phyloP scores from a whole-genome alignment of 2,113 vertebrate species.

The Camelus dromedarius region DNA sequence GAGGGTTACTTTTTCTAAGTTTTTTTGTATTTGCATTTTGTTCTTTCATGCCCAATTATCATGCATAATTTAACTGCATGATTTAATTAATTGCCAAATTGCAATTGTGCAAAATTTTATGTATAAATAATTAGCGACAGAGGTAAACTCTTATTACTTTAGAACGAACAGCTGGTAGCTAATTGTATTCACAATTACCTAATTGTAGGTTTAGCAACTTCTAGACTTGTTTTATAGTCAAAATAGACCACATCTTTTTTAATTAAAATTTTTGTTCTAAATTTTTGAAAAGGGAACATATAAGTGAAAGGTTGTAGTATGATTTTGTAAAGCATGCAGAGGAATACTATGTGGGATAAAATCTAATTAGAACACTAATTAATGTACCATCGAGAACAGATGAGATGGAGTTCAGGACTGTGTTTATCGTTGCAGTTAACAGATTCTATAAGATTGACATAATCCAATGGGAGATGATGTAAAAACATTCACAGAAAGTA shows the following conservation, averaged over 20 bases:
- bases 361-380: slow-evolving; percentile 13
- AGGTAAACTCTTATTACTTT: slow-evolving; percentile 57
- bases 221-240: slow-evolving; percentile 52
- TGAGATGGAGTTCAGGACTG: background rate
- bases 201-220: slow-evolving; percentile 48
- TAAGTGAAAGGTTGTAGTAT: slow-evolving; percentile 38
- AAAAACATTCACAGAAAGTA: background rate
- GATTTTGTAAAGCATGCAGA: slow-evolving; percentile 42
- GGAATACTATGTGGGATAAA: background rate
- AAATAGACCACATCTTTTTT: slow-evolving; percentile 32
- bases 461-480: background rate
- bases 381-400: background rate
- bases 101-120: slow-evolving; percentile 68
- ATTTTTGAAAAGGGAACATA: slow-evolving; percentile 45
- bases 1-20: background rate
- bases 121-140: slow-evolving; percentile 57
- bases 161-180: slow-evolving; percentile 54
- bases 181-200: slow-evolving; percentile 63
- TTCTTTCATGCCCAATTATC: slow-evolving; percentile 58
- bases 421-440: background rate
- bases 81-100: slow-evolving; percentile 71
- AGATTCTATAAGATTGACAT: slow-evolving; percentile 1
- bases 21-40: slow-evolving; percentile 51
- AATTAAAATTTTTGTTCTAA: background rate
- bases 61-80: slow-evolving; percentile 58